Conservation (phyloP, 1,140 invertebrate species). For the Eubasilissa regina region DNA sequence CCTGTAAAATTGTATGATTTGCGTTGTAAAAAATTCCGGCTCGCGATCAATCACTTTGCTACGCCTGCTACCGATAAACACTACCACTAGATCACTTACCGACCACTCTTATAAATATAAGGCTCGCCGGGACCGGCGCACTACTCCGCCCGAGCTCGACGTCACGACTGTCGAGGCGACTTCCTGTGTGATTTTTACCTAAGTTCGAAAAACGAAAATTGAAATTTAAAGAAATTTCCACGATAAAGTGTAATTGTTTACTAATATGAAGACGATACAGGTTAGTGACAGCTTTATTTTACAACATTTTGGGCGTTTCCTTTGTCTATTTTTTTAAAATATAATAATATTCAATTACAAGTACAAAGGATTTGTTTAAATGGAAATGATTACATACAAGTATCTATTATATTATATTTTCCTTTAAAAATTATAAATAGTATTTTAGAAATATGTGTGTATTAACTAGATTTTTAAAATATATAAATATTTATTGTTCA, state of each 20-base stretch:
- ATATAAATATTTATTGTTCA: too few relatives aligned
- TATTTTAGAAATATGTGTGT: too few relatives aligned
- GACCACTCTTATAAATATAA: conserved; percentile 59
- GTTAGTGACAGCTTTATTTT: conserved; percentile 8
- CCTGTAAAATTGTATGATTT: neutral
- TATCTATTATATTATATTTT: too few relatives aligned
- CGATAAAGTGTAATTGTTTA: conserved; percentile 30
- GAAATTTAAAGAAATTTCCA: conserved; percentile 1
- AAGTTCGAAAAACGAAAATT: conserved; percentile 34
- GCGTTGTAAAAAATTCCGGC: neutral
- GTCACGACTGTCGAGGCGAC: conserved; percentile 42
- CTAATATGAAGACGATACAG: conserved; percentile 44
- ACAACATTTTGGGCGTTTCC: neutral
- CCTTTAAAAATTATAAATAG: too few relatives aligned
- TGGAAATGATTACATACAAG: too few relatives aligned
- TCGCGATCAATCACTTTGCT: neutral
- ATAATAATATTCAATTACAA: too few relatives aligned
- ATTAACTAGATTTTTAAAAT: too few relatives aligned
- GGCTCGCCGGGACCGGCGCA: conserved; percentile 45
- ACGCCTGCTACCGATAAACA: conserved; percentile 17
- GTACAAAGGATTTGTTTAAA: too few relatives aligned
- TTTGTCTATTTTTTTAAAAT: too few relatives aligned
- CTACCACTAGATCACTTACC: conserved; percentile 46
- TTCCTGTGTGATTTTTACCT: conserved; percentile 32
- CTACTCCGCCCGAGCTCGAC: conserved; percentile 43